Evolutionary conservation across 2,888 invertebrate genomes (phyloP), one percentile per base, ranked within the genome.

Genomic region (Mechanitis messenoides): DNA sequence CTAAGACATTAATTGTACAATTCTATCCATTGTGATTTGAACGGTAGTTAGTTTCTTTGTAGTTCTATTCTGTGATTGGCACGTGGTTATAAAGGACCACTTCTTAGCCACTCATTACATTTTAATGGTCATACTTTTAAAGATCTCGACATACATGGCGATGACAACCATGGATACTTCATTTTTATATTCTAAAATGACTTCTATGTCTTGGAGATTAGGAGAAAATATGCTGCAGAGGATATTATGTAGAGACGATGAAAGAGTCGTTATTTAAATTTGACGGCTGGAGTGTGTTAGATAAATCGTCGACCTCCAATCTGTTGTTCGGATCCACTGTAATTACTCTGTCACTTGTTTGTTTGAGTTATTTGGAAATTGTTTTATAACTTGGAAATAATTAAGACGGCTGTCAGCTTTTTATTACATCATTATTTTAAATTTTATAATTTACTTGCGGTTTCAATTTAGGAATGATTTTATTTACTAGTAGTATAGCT

Each of bases 21-120:
- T 87, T 86, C 76, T 77, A 77, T 78, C 83, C 74, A 81, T 87
- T 87, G 86, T 86, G 80, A 75, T 77, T 78, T 75, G 79, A 83
- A 85, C 88, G 87, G 88, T 89, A 89, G 89, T 89, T 87, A 74
- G 78, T 81, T 81, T 80, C 83, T 80, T 85, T 84, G 79, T 83
- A 68, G 59, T 70, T 72, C 70, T 74, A 74, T 75, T 78, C 73
- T 74, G 74, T 77, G 78, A 85, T 83, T 80, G 85, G 89, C 89
- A 88, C 89, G 88, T 88, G 88, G 85, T 86, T 66, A 81, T 82
- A 84, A 85, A 81, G 78, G 73, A 81, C 80, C 83, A 83, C 87
- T 87, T 81, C 81, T 83, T 82, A 80, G 75, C 84, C 85, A 87
- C 88, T 90, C 88, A 90, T 90, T 89, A 89, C 84, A 74, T 75